Conservation (phyloP, 2,888 invertebrate genomes). For the Mycalesis mineus region DNA sequence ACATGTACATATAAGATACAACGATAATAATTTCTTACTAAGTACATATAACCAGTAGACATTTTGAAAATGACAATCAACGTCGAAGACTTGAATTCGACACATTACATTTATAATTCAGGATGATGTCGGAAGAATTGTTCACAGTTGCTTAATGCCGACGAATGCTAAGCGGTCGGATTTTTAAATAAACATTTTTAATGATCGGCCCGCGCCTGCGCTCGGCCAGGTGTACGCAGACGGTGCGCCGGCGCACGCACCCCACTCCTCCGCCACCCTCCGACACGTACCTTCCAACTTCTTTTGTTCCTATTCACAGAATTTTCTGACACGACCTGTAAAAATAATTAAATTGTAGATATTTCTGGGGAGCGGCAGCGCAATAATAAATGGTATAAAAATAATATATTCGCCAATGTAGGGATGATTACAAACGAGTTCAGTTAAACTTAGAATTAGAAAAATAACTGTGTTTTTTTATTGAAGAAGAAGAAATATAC, state of each 20-base stretch:
- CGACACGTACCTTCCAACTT: conserved; percentile 41
- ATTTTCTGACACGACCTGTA: conserved; percentile 44
- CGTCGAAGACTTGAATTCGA: too few relatives aligned
- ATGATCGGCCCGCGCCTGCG: conserved; percentile 72
- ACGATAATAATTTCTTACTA: too few relatives aligned
- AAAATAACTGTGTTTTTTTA: too few relatives aligned
- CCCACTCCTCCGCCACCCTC: conserved; percentile 31
- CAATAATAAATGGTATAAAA: conserved; percentile 25
- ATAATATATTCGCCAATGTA: conserved; percentile 12
- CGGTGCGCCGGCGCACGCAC: conserved; percentile 55
- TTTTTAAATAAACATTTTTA: conserved; percentile 79
- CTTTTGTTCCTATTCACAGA: conserved; percentile 67
- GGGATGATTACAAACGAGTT: too few relatives aligned
- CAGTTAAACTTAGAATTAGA: too few relatives aligned
- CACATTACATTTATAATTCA: too few relatives aligned
- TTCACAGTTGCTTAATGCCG: conserved; percentile 40
- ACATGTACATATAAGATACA: too few relatives aligned
- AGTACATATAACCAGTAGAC: too few relatives aligned
- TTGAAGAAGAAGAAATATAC: too few relatives aligned
- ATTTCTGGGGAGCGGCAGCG: conserved; percentile 33
- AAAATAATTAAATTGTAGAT: conserved; percentile 67
- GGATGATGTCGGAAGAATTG: conserved; percentile 13
- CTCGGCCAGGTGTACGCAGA: conserved; percentile 71
- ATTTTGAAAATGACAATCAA: too few relatives aligned
- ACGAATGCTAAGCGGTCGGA: conserved; percentile 71